Conservation (phyloP, 1,140 invertebrate genomes). For the Megathymus violae region DNA sequence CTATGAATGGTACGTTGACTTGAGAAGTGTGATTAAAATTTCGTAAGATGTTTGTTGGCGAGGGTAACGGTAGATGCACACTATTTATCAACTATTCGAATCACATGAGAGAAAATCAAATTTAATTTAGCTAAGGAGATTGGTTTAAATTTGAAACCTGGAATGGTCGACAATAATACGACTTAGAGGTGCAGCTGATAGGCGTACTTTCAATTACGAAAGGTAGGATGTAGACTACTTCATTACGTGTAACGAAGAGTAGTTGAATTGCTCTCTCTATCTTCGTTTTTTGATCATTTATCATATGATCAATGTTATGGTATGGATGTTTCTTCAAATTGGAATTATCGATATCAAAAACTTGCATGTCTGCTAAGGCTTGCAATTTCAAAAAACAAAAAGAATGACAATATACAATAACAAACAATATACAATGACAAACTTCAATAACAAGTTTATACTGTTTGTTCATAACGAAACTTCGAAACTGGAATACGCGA, state of each 20-base stretch:
- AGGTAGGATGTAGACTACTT: background rate
- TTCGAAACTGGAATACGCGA: constrained; percentile 14
- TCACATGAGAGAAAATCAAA: constrained; percentile 30
- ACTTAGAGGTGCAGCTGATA: too few relatives aligned
- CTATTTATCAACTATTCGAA: constrained; percentile 16
- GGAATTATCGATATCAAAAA: too few relatives aligned
- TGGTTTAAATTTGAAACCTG: constrained; percentile 2
- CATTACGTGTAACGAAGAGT: background rate
- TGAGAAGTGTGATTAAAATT: constrained; percentile 41
- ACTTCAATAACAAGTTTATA: too few relatives aligned
- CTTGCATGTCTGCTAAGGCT: too few relatives aligned
- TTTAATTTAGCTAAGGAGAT: constrained; percentile 27
- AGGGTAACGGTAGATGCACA: background rate
- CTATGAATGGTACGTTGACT: constrained; percentile 24
- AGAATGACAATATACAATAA: too few relatives aligned
- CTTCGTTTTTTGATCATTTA: background rate
- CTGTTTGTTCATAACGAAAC: background rate
- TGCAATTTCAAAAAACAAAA: too few relatives aligned
- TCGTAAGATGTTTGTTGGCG: constrained; percentile 26
- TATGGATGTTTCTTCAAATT: too few relatives aligned
- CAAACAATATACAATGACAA: too few relatives aligned
- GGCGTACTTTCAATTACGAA: constrained; percentile 5
- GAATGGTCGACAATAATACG: constrained; percentile 13
- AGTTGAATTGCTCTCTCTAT: constrained; percentile 1
- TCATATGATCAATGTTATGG: too few relatives aligned